phyloP scores from a whole-genome alignment of 2,888 invertebrate species.

The Incurvaria masculella region DNA sequence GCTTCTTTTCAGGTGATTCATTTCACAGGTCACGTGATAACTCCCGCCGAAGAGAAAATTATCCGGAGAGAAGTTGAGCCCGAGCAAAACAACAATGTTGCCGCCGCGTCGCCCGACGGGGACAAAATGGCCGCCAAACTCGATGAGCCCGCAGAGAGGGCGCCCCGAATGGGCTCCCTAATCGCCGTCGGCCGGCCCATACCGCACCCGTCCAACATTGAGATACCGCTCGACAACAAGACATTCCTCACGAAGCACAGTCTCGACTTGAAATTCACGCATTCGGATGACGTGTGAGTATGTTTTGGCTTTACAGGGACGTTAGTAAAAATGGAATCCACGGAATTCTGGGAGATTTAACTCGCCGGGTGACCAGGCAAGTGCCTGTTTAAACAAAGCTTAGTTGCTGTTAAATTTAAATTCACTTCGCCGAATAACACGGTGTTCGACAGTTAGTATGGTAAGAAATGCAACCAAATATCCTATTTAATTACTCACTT shows the following conservation, averaged over 20 bases:
- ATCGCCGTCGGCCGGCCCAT: constrained; percentile 79
- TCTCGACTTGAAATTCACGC: constrained; percentile 93
- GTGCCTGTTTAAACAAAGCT: no score
- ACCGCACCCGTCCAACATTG: constrained; percentile 89
- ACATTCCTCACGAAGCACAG: constrained; percentile 91
- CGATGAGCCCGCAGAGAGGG: constrained; percentile 23
- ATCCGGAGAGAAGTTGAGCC: constrained; percentile 17
- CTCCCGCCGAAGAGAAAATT: constrained; percentile 28
- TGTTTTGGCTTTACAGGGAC: no score
- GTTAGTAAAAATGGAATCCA: no score
- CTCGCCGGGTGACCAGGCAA: no score
- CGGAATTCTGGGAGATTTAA: no score
- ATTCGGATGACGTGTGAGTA: constrained; percentile 89
- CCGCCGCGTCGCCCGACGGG: constrained; percentile 33
- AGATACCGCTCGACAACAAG: constrained; percentile 82
- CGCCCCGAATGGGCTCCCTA: constrained; percentile 48
- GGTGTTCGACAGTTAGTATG: no score
- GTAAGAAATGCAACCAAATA: no score
- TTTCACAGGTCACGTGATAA: constrained; percentile 76
- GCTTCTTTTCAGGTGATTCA: constrained; percentile 77
- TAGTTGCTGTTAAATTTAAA: no score
- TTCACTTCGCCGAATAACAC: no score
- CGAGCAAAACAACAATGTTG: constrained; percentile 23
- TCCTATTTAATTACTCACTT: no score
- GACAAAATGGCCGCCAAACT: constrained; percentile 21